A percentile compares a stretch with the other conserved stretches of the same genome.
Evolutionary conservation across 2,113 vertebrate genomes (phyloP).

Genomic region (Vombatus ursinus): DNA sequence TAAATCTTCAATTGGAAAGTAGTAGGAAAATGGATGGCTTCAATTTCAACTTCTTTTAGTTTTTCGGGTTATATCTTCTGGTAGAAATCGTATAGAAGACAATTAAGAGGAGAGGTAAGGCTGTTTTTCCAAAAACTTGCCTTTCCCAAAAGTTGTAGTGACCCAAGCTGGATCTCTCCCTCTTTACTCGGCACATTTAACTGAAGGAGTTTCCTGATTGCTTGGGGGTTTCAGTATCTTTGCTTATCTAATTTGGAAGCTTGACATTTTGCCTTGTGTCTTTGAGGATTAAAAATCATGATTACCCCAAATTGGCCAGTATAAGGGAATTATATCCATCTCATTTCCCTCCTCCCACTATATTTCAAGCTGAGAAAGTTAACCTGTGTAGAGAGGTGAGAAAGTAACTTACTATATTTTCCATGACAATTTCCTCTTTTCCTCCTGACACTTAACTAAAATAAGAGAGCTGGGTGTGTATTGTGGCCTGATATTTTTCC

Average conservation of each 20-base stretch:
- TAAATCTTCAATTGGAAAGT: background rate
- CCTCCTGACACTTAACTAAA: background rate
- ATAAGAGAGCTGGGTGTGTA: background rate
- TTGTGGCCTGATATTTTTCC: background rate
- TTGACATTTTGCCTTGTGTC: background rate
- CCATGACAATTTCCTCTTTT: background rate
- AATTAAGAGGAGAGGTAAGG: slow-evolving; percentile 2
- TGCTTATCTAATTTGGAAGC: background rate
- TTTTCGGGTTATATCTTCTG: background rate
- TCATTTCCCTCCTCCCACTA: background rate
- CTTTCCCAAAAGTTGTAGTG: slow-evolving; percentile 30
- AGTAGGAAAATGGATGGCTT: background rate
- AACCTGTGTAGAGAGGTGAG: background rate
- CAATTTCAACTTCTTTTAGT: background rate
- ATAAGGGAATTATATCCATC: background rate
- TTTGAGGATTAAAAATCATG: slow-evolving; percentile 31
- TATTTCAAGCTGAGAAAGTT: background rate
- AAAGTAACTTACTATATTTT: background rate
- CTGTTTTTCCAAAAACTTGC: slow-evolving; percentile 45
- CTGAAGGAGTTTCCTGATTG: slow-evolving; percentile 9
- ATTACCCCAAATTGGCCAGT: background rate
- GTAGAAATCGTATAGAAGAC: slow-evolving; percentile 19
- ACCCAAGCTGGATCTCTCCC: background rate
- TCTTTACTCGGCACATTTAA: background rate
- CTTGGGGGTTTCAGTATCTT: background rate